Percentiles rank a stretch among this genome's conserved stretches.
Evolutionary conservation across 2,888 invertebrate species (phyloP).

Genomic region (Thyatira batis): DNA sequence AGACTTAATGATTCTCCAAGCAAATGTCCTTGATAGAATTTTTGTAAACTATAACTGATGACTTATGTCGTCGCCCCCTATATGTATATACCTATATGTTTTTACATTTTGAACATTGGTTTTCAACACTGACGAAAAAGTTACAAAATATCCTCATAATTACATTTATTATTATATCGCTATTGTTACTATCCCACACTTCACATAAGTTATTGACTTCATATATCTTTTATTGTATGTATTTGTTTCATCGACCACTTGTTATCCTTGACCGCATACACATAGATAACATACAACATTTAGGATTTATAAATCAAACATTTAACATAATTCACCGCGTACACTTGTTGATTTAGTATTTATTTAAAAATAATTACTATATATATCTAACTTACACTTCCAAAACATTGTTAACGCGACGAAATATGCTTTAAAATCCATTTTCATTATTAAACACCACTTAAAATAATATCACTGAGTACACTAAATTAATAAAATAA

Average conservation of each 20-base stretch:
- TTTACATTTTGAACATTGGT: too few species aligned
- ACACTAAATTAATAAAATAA: conserved; percentile 27
- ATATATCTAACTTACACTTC: conserved; percentile 61
- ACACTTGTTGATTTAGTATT: background rate
- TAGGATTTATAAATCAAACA: background rate
- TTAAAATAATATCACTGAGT: conserved; percentile 28
- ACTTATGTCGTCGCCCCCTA: too few species aligned
- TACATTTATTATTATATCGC: background rate
- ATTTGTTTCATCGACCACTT: conserved; percentile 8
- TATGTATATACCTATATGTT: too few species aligned
- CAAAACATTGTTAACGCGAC: conserved; percentile 60
- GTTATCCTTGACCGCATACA: conserved; percentile 23
- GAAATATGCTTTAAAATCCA: conserved; percentile 58
- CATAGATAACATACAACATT: background rate
- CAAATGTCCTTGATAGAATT: too few species aligned
- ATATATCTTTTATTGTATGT: conserved; percentile 8
- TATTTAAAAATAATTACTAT: conserved; percentile 9
- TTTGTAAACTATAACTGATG: too few species aligned
- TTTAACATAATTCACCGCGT: background rate
- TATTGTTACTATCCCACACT: background rate
- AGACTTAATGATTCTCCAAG: too few species aligned
- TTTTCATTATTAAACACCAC: conserved; percentile 50
- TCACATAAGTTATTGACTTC: background rate
- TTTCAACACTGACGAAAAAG: too few species aligned
- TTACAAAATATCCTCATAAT: conserved; percentile 2